phyloP scores from a whole-genome alignment of 1,140 invertebrate genomes.

The Monochamus saltuarius region DNA sequence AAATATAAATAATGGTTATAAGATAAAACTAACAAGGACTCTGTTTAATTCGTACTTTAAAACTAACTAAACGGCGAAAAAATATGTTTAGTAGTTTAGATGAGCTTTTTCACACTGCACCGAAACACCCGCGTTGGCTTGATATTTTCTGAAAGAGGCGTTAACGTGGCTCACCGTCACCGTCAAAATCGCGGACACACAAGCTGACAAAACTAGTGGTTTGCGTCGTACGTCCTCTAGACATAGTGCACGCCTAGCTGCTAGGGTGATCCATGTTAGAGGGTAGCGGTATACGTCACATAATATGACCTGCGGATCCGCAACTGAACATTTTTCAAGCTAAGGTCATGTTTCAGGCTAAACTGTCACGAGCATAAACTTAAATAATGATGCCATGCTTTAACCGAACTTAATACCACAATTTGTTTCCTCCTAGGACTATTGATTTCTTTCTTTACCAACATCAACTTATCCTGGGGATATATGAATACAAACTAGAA shows the following conservation, averaged over 20 bases:
- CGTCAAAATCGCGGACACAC: neutral
- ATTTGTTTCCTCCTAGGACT: too few species aligned
- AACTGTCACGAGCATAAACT: too few species aligned
- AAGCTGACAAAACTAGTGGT: conserved; percentile 18
- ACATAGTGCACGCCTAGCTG: conserved; percentile 37
- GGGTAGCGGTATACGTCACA: conserved; percentile 21
- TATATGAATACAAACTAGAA: too few species aligned
- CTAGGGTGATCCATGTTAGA: conserved; percentile 31
- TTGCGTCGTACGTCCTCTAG: conserved; percentile 23
- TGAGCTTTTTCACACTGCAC: neutral
- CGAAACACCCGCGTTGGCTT: neutral
- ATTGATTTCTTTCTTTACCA: too few species aligned
- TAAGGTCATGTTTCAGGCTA: neutral
- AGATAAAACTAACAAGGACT: too few species aligned
- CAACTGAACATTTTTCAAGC: neutral
- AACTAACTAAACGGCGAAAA: neutral
- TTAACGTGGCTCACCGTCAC: conserved; percentile 5
- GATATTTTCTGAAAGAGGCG: too few species aligned
- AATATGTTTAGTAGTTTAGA: too few species aligned
- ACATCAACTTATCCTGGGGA: too few species aligned
- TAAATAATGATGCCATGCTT: too few species aligned
- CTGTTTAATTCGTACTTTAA: neutral
- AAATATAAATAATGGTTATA: too few species aligned
- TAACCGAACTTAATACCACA: too few species aligned
- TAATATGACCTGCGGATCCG: neutral